A percentile compares a stretch with the other conserved stretches of the same genome.
Conservation (phyloP, 2,797 vertebrate genomes). For the Sebastes minor region DNA sequence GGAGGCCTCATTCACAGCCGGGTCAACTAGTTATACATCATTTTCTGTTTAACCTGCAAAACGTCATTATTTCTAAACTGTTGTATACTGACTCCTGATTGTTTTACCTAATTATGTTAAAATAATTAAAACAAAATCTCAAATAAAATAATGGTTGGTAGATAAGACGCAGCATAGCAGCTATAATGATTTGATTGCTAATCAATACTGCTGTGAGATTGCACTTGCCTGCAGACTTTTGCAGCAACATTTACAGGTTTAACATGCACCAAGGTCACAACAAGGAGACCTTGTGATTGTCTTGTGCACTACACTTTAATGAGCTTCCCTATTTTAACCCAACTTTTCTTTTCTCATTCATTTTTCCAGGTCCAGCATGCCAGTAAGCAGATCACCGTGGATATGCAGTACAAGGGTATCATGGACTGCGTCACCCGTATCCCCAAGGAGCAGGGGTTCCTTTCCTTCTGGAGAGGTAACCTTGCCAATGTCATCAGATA, state of each 20-base stretch:
- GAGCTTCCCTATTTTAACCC: neutral
- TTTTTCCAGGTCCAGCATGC: slow-evolving; percentile 80
- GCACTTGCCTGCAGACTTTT: fast-evolving
- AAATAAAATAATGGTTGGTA: neutral
- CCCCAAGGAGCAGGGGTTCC: slow-evolving; percentile 87
- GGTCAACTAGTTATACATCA: slow-evolving; percentile 24
- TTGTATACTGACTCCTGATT: no score
- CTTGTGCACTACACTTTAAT: neutral
- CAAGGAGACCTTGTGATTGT: slow-evolving; percentile 32
- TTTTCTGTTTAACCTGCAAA: neutral
- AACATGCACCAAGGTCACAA: slow-evolving; percentile 61
- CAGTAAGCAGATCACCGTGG: slow-evolving; percentile 88
- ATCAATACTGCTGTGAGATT: neutral
- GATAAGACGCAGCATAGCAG: neutral
- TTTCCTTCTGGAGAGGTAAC: slow-evolving; percentile 92
- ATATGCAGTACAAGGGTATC: slow-evolving; percentile 90
- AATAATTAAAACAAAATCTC: fast-evolving
- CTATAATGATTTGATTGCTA: neutral
- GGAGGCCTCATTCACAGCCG: slow-evolving; percentile 34
- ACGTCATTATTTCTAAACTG: neutral
- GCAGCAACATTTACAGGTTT: neutral
- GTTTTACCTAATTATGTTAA: no score
- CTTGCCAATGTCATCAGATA: slow-evolving; percentile 91
- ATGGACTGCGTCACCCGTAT: slow-evolving; percentile 88
- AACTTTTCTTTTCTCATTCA: neutral